These are phyloP conservation scores for Tachysurus vachellii DNA, from an alignment of 2,113 vertebrate genomes.

Conservation along the genomic window DNA sequence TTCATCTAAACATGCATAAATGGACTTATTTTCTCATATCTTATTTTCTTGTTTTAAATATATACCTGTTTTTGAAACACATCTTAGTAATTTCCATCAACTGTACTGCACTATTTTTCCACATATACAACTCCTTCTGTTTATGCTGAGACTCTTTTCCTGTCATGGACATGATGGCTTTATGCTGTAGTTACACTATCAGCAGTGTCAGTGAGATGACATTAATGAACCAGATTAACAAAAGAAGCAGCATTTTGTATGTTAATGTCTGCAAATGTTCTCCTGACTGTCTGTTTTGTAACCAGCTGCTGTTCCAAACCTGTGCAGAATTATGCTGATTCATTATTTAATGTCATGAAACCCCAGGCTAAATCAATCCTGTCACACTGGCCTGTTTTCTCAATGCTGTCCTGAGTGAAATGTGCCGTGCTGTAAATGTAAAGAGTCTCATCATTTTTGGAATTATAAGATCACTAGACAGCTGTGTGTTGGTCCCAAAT, in stretches of 20 bases:
- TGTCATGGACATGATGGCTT: background rate
- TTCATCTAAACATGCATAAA: background rate
- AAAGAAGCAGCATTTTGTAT: background rate
- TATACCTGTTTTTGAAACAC: background rate
- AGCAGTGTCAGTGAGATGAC: no score
- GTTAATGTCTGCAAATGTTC: background rate
- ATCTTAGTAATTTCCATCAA: no score
- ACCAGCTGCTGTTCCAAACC: conserved; percentile 12
- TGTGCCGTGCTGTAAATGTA: background rate
- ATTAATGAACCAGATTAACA: background rate
- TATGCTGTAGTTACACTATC: background rate
- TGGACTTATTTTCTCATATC: background rate
- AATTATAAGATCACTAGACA: background rate
- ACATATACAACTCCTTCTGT: background rate
- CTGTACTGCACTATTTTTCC: background rate
- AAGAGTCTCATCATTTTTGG: background rate
- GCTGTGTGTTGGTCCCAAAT: background rate
- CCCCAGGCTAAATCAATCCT: conserved; percentile 14
- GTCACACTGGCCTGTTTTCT: conserved; percentile 9
- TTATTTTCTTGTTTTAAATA: background rate
- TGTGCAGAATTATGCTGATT: conserved; percentile 11
- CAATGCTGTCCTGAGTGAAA: background rate
- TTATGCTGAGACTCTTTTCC: background rate
- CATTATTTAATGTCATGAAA: conserved; percentile 23
- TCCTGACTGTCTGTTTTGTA: background rate